phyloP scores from a whole-genome alignment of 2,113 vertebrate genomes.

The Damaliscus lunatus region DNA sequence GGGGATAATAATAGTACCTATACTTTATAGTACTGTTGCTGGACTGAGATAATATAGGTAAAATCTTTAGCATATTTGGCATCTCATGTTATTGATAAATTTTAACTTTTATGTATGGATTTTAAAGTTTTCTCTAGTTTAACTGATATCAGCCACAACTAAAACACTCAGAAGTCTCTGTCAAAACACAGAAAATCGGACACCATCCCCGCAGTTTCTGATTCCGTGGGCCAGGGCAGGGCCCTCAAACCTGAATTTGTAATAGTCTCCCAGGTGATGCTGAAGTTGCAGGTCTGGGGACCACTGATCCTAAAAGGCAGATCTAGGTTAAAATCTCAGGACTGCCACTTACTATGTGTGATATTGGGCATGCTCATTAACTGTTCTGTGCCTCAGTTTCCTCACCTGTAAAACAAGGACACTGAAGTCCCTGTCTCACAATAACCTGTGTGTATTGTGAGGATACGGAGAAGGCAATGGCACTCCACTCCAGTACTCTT shows the following conservation, averaged over 20 bases:
- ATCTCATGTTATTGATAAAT: background rate
- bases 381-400: background rate
- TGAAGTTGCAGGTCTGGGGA: background rate
- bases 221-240: background rate
- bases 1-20: background rate
- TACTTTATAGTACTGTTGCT: background rate
- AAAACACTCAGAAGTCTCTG: background rate
- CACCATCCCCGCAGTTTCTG: background rate
- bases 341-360: background rate
- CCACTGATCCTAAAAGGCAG: background rate
- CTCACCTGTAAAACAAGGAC: background rate
- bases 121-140: background rate
- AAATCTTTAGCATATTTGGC: background rate
- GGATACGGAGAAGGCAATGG: background rate
- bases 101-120: background rate
- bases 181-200: background rate
- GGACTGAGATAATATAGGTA: background rate
- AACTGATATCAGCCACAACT: background rate
- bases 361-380: background rate
- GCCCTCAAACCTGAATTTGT: background rate
- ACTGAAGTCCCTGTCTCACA: background rate
- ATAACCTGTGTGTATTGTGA: rapidly evolving
- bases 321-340: background rate
- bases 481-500: too few species aligned
- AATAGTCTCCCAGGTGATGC: background rate